Evolutionary conservation across 1,140 invertebrate species (phyloP).

Genomic region (Drosophila murphyi): DNA sequence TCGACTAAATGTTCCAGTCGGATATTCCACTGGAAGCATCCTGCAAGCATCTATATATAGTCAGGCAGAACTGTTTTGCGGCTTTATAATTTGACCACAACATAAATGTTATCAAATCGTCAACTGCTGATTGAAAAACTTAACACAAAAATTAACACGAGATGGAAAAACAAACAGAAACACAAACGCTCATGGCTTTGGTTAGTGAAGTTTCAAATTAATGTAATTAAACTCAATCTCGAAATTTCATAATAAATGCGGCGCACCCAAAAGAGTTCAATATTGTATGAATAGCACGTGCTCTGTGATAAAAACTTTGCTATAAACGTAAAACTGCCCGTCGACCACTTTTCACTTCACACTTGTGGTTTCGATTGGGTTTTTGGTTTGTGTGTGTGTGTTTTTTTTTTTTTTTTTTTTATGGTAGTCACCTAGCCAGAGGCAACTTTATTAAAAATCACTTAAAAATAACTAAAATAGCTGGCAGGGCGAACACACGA

Average conservation of each 20-base stretch:
- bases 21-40: no score
- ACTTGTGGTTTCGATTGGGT: slow-evolving; percentile 45
- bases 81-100: slow-evolving; percentile 11
- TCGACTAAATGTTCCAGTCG: no score
- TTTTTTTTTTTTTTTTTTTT: slow-evolving; percentile 15
- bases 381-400: slow-evolving; percentile 2
- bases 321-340: slow-evolving; percentile 55
- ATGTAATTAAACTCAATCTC: slow-evolving; percentile 70
- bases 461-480: slow-evolving; percentile 81
- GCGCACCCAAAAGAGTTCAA: slow-evolving; percentile 39
- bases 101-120: slow-evolving; percentile 12
- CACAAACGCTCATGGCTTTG: slow-evolving; percentile 9
- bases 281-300: slow-evolving; percentile 12
- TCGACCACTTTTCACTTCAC: slow-evolving; percentile 31
- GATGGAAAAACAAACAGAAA: slow-evolving; percentile 7
- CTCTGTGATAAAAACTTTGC: slow-evolving; percentile 41
- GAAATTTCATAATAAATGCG: slow-evolving; percentile 62
- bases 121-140: slow-evolving; percentile 55
- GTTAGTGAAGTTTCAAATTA: slow-evolving; percentile 59
- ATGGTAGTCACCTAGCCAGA: slow-evolving; percentile 30
- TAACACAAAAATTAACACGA: slow-evolving; percentile 41
- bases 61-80: background rate
- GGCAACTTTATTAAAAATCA: slow-evolving; percentile 81
- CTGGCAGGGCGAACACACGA: slow-evolving; percentile 54
- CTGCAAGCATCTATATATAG: no score